Conservation (phyloP, 2,113 vertebrate genomes). For the Chiloscyllium plagiosum region DNA sequence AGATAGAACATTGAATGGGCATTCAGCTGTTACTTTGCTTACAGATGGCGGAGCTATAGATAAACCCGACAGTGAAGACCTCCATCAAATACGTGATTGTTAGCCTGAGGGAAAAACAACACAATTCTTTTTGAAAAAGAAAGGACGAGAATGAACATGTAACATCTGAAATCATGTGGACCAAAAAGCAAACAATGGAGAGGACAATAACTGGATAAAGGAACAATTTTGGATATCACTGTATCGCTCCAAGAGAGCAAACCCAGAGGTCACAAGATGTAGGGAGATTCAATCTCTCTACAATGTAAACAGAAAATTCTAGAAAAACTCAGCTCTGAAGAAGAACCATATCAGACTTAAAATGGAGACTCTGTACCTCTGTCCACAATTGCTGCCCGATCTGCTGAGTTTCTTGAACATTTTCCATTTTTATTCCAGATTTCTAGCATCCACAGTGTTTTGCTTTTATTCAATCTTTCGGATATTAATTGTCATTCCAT, state of each 20-base stretch:
- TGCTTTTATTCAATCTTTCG: no score
- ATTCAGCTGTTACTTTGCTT: background rate
- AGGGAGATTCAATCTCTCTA: background rate
- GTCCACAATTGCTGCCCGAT: no score
- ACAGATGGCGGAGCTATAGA: background rate
- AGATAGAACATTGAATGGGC: background rate
- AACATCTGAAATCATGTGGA: background rate
- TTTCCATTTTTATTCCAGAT: no score
- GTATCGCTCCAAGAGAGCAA: background rate
- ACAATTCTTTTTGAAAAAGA: background rate
- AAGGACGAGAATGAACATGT: background rate
- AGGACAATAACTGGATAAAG: background rate
- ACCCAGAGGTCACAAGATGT: background rate
- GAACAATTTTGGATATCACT: background rate
- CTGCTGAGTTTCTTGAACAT: no score
- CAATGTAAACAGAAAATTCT: no score
- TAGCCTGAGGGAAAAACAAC: constrained; percentile 20
- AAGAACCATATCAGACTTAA: no score
- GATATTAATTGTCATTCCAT: background rate
- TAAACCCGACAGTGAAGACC: background rate
- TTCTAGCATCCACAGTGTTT: no score
- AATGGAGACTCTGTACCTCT: no score
- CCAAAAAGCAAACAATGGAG: background rate
- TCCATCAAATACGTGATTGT: background rate
- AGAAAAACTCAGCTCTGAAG: no score